These are phyloP conservation scores for Oxyura jamaicensis DNA, from an alignment of 2,113 vertebrate species.

Conservation along the genomic window DNA sequence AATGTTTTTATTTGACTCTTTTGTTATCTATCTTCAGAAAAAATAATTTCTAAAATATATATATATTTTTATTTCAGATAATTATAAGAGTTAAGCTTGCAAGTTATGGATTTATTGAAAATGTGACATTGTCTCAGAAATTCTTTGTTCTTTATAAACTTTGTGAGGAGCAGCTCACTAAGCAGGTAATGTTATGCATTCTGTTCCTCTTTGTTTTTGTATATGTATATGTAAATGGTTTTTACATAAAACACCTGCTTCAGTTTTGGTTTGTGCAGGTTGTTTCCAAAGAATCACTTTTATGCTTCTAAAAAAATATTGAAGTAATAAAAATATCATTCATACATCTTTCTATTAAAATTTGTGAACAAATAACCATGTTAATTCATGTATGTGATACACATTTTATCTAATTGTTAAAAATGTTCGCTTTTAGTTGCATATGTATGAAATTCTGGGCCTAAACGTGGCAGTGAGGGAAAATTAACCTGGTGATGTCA, in stretches of 20 bases:
- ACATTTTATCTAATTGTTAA: neutral
- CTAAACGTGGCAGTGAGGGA: neutral
- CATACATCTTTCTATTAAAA: neutral
- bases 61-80: constrained; percentile 75
- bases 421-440: neutral
- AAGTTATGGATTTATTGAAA: constrained; percentile 89
- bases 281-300: neutral
- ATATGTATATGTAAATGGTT: too few species aligned
- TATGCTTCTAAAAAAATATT: neutral
- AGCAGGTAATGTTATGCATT: constrained; percentile 79
- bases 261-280: neutral
- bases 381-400: neutral
- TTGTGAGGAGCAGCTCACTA: constrained; percentile 91
- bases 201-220: neutral
- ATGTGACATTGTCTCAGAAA: constrained; percentile 84
- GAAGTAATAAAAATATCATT: neutral
- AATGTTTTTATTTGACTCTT: neutral
- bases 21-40: neutral
- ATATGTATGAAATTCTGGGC: neutral
- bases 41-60: neutral
- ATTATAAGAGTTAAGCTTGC: constrained; percentile 92
- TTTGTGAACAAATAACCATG: neutral
- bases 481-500: neutral
- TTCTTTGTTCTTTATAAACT: constrained; percentile 91
- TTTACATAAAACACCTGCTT: neutral